phyloP scores from a whole-genome alignment of 2,888 invertebrate genomes.

The Scotopteryx bipunctaria region DNA sequence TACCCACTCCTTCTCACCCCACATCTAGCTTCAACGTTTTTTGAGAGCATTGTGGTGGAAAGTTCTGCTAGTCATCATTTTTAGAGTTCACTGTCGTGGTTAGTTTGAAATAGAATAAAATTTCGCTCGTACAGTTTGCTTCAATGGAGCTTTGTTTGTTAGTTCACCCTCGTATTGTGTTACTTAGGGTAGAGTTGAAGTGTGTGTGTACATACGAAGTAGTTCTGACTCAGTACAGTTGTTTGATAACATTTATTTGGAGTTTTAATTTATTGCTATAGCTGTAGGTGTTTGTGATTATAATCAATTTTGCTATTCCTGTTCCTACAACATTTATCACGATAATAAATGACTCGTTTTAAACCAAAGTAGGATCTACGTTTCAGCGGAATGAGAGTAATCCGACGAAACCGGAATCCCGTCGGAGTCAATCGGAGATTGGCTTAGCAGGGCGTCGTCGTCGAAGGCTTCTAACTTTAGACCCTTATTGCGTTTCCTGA shows the following conservation, averaged over 20 bases:
- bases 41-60: constrained; percentile 10
- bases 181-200: constrained; percentile 8
- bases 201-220: not conserved
- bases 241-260: not conserved
- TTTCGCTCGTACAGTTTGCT: constrained; percentile 4
- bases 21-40: constrained; percentile 11
- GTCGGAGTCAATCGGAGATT: constrained; percentile 18
- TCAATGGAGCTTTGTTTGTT: constrained; percentile 11
- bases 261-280: not conserved
- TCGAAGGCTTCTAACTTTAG: constrained; percentile 3
- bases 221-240: constrained; percentile 1
- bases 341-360: constrained; percentile 4
- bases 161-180: constrained; percentile 12
- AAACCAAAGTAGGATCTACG: constrained; percentile 9
- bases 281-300: not conserved
- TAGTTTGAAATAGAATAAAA: not conserved
- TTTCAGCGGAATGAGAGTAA: constrained; percentile 9
- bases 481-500: constrained; percentile 13
- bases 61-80: not conserved
- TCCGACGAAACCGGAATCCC: constrained; percentile 15
- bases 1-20: constrained; percentile 42
- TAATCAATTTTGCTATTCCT: not conserved
- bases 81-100: not conserved
- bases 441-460: constrained; percentile 2
- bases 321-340: not conserved